Evolutionary conservation across 1,140 invertebrate genomes (phyloP).

Genomic region (Lucilia sericata): DNA sequence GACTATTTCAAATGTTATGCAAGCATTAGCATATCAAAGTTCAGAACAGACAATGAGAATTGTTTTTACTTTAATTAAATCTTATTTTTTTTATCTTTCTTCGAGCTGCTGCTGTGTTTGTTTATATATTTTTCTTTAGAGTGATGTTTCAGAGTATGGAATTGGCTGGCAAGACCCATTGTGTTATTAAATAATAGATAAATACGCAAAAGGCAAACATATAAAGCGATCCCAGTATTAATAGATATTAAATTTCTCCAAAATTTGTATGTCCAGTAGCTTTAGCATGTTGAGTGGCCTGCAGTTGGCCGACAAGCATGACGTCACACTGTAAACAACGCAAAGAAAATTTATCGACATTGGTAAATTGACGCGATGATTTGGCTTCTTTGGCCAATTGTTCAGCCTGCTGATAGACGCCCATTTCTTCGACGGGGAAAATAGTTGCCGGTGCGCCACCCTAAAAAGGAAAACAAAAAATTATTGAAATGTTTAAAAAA

Average conservation of each 20-base stretch:
- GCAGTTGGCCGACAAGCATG: conserved; percentile 79
- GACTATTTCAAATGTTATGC: background rate
- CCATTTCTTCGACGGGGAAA: conserved; percentile 81
- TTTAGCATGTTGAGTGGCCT: conserved; percentile 87
- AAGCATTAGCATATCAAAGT: background rate
- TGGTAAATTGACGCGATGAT: conserved; percentile 86
- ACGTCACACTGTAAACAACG: conserved; percentile 84
- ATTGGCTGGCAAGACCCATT: conserved; percentile 49
- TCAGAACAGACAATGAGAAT: background rate
- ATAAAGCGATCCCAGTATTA: conserved; percentile 62
- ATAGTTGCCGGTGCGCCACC: conserved; percentile 80
- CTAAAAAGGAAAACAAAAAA: conserved; percentile 65
- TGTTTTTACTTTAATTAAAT: background rate
- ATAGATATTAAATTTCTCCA: conserved; percentile 79
- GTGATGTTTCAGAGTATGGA: background rate
- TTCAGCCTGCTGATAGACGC: conserved; percentile 81
- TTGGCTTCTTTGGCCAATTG: conserved; percentile 89
- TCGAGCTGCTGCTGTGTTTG: background rate
- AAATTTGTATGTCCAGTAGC: conserved; percentile 88
- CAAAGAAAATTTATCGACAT: conserved; percentile 87
- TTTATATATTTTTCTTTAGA: too few relatives aligned
- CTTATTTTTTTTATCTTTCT: background rate
- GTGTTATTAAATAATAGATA: conserved; percentile 65
- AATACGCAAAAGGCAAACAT: conserved; percentile 65
- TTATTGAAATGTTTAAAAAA: too few relatives aligned